Evolutionary conservation across 1,140 invertebrate genomes (phyloP), one percentile per base, ranked within the genome.

Genomic region (Frieseomelitta varia): DNA sequence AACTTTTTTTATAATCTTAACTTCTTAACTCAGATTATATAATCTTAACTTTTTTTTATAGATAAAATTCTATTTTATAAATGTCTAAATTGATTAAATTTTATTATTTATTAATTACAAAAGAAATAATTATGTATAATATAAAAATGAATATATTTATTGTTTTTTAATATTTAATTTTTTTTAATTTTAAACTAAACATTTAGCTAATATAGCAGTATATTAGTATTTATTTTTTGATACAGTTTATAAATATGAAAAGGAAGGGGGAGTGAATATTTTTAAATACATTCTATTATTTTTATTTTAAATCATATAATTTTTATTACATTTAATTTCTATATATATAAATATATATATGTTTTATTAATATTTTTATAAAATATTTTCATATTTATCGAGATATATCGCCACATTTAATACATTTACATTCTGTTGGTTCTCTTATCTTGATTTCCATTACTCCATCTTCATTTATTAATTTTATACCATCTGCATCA

Each of bases 391-490:
- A 81, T 15, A 56, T 83, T 88, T 85, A 90, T 85, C 72, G 76
- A 0, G 81, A 85, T 58, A 80, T 68, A 15, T 89, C 86, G n/a
- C 97, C 97, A 93, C 98, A 98, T 94, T 98, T 98, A 93, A 96
- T 97, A 92, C 98, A 99, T 94, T 97, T 97, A 94, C 98, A 99
- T 88, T 98, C 97, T 30, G 97, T 96, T 1, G 98, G 98, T 94
- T 98, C 98, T 74, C 97, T 96, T 65, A 99, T 94, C 89, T 97
- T 97, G 24, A 98, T 96, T 88, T 97, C 96, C 97, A 98, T 97
- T 0, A 95, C 95, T 34, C 96, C 96, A 56, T 95, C 92, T 82
- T 95, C 94, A 73, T 93, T 93, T 56, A 96, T 96, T 72, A 98
- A 93, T 88, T 97, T 95, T 10, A 97, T 95, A 1, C 98, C 98